Base-by-base conservation (phyloP, 2,888 invertebrate genomes). In the Drosophila macrospina region DNA sequence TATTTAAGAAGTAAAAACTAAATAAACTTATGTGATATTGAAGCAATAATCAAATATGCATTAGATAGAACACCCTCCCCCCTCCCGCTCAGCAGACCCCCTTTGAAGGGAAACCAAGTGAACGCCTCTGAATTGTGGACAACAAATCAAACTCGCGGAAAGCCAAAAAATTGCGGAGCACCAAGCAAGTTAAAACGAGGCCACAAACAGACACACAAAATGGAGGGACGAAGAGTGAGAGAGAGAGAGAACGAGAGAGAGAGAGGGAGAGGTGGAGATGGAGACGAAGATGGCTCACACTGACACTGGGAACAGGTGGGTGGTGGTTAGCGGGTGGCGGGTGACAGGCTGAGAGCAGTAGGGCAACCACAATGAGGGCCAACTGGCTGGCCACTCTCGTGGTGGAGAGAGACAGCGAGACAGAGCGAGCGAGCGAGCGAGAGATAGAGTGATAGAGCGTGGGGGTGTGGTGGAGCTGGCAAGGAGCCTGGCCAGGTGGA, bases 161-260 rank as follows among this genome's bases (percentile, higher is more conserved):
- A 66, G 74, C 86, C 84, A 78, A 79, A 87, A 84, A 76, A 79
- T 80, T 88, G 89, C 78, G 88, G 88, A 75, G 86, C 78, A 78
- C 89, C 88, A 59, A 85, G 70, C 68, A 86, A 83, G 83, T 80
- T 78, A 80, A 86, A 82, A 83, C 83, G 86, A 82, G 86, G 82
- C 78, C 78, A 75, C 74, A 74, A 69, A 65, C 54, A 62, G 59
- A 65, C 62, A 61, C 54, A 79, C 30, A 52, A 20, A 62, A 36
- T 47, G 42, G 20, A 26, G 51, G 24, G 56, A 36, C 36, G 20
- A 20, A 20, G 20, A 20, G n/a, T n/a, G n/a, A 20, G 20, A 36
- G 13, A 6, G n/a, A 13, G 26, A 3, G 69, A 20, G 11, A 5
- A 41, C 4, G 20, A 2, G 13, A 28, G 16, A 6, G 24, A n/a